These are phyloP conservation scores for Indicator indicator DNA, from an alignment of 2,113 vertebrate species.

Conservation along the genomic window DNA sequence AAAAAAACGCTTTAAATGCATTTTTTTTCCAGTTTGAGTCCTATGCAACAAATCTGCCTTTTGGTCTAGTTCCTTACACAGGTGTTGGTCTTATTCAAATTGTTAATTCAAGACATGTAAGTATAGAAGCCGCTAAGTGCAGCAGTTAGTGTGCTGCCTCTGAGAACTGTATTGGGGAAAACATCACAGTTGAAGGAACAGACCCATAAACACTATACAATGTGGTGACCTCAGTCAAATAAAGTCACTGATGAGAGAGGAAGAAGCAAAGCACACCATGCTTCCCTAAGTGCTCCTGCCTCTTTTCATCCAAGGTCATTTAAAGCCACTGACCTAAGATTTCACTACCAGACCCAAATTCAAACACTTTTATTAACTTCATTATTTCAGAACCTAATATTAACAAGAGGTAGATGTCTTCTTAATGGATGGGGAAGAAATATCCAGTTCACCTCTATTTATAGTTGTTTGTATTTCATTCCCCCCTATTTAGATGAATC, in stretches of 20 bases:
- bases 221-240: neutral
- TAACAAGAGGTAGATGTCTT: neutral
- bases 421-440: neutral
- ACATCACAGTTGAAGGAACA: neutral
- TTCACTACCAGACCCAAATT: neutral
- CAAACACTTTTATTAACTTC: conserved; percentile 4
- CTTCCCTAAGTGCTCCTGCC: neutral
- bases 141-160: neutral
- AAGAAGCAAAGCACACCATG: neutral
- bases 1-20: neutral
- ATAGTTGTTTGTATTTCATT: conserved; percentile 22
- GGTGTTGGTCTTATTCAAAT: neutral
- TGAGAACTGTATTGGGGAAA: neutral
- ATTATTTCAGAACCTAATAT: conserved; percentile 26
- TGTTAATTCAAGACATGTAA: neutral
- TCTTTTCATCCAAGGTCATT: neutral
- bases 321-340: neutral
- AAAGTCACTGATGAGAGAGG: neutral
- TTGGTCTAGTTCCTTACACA: neutral
- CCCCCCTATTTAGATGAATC: neutral
- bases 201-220: neutral
- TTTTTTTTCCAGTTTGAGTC: neutral
- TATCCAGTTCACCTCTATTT: conserved; percentile 24
- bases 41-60: neutral
- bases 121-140: neutral